Base-by-base conservation (phyloP, 2,797 vertebrate species). In the Arnoldichthys spilopterus region DNA sequence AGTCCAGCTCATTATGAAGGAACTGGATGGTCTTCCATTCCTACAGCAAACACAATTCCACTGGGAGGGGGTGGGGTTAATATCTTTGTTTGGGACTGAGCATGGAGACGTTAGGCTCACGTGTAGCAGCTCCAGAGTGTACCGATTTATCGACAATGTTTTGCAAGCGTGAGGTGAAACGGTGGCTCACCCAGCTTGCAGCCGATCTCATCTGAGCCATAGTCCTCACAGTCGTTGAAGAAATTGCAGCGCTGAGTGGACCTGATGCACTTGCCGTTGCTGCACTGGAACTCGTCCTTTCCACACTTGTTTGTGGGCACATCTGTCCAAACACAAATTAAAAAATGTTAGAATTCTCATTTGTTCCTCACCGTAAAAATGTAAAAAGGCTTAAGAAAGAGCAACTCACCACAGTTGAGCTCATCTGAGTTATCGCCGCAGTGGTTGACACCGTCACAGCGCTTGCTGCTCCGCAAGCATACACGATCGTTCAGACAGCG, bases 211-310 rank as follows among this genome's bases (percentile, higher is more conserved):
- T 98, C 97, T 0, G 97, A 96, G 0, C 96, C 96, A 12, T 95
- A 96, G 2, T 99, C 97, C 13, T 96, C 96, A 0, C 97, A 99
- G 92, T 98, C 97, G 0, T 98, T 96, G 0, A 98, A 98, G 90
- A 95, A 94, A 91, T 98, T 96, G 86, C 97, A 99, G 79, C 94
- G 95, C 84, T 96, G 93, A 2, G 88, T 93, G 87, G 94, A 92
- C 0, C 94, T 95, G 78, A 98, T 95, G 90, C 97, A 98, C 84
- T 90, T 94, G 84, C 92, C 90, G 70, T 94, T 97, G 59, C 86
- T 83, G 26, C 97, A 98, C 69, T 93, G 89, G 89, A 97, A 98
- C 89, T 97, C 93, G 0, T 95, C 93, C 90, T 99, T 98, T 81
- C 95, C 96, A 73, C 95, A 95, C 58, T 91, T 86, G 61, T 89